phyloP scores from a whole-genome alignment of 2,113 vertebrate species.

The Corythoichthys haematopterus region DNA sequence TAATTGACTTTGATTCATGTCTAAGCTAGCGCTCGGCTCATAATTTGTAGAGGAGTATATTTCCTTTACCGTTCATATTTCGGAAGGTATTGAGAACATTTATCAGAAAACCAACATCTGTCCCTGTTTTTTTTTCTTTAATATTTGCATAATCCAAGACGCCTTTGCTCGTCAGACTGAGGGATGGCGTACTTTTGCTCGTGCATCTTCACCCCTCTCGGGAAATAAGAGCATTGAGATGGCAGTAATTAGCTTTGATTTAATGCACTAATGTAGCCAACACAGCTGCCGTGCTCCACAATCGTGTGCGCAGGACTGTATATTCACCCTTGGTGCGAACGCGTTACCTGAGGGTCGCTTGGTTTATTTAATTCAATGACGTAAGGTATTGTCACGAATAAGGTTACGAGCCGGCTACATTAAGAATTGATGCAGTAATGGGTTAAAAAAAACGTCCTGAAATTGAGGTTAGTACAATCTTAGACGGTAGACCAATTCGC shows the following conservation, averaged over 20 bases:
- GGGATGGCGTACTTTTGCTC: conserved; percentile 1
- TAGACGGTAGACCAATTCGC: too few species aligned
- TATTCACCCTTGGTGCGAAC: conserved; percentile 51
- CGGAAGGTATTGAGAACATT: not conserved
- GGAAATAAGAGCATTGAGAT: conserved; percentile 45
- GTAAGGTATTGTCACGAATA: conserved; percentile 1
- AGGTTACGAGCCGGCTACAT: not conserved
- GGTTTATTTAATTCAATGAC: conserved; percentile 33
- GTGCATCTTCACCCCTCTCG: conserved; percentile 32
- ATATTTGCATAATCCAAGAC: conserved; percentile 8
- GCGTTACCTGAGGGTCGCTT: conserved; percentile 29
- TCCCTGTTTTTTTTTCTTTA: conserved; percentile 1
- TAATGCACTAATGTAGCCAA: conserved; percentile 56
- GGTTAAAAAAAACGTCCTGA: not conserved
- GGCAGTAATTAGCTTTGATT: conserved; percentile 62
- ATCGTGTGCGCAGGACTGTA: conserved; percentile 31
- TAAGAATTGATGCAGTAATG: not conserved
- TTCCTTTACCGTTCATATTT: not conserved
- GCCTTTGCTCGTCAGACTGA: conserved; percentile 2
- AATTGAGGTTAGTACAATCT: too few species aligned
- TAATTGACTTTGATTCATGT: conserved; percentile 11
- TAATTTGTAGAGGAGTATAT: not conserved
- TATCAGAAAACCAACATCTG: conserved; percentile 20
- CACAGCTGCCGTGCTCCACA: conserved; percentile 56
- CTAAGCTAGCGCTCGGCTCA: not conserved